Percentiles rank a stretch among this genome's conserved stretches.
These are phyloP conservation scores for Eulemur rubriventer DNA, from an alignment of 2,797 vertebrate genomes.

Conservation along the genomic window DNA sequence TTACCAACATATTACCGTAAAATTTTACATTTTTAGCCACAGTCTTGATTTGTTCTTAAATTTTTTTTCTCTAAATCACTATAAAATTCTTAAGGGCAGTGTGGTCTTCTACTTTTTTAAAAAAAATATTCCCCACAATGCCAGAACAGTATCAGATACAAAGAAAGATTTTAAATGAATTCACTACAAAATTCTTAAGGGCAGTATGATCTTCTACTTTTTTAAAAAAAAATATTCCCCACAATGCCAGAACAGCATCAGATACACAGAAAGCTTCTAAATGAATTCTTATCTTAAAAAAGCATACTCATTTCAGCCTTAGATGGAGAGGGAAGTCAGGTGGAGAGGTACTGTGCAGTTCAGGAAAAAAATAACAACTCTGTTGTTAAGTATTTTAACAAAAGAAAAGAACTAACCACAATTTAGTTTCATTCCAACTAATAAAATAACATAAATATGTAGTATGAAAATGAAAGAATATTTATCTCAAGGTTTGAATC, in stretches of 20 bases:
- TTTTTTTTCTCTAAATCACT: neutral
- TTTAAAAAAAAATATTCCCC: neutral
- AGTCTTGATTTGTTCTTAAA: slow-evolving; percentile 52
- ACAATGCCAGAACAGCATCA: slow-evolving; percentile 14
- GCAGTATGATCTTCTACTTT: neutral
- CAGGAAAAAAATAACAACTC: neutral
- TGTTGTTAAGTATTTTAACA: slow-evolving; percentile 15
- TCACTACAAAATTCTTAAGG: neutral
- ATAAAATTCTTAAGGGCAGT: neutral
- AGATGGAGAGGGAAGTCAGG: neutral
- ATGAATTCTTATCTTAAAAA: slow-evolving; percentile 49
- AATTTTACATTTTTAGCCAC: slow-evolving; percentile 40
- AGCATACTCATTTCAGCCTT: neutral
- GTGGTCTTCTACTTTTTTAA: neutral
- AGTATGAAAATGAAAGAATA: slow-evolving; percentile 8
- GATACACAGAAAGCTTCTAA: slow-evolving; percentile 28
- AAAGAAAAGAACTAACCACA: slow-evolving; percentile 30
- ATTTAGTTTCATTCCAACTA: neutral
- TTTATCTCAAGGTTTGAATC: slow-evolving; percentile 45
- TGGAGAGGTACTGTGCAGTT: neutral
- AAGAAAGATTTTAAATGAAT: slow-evolving; percentile 43
- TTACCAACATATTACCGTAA: slow-evolving; percentile 10
- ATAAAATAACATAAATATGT: slow-evolving; percentile 29
- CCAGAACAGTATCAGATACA: slow-evolving; percentile 19
- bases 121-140: neutral